Conservation (phyloP, 2,888 invertebrate genomes). For the Asteroscopus sphinx region DNA sequence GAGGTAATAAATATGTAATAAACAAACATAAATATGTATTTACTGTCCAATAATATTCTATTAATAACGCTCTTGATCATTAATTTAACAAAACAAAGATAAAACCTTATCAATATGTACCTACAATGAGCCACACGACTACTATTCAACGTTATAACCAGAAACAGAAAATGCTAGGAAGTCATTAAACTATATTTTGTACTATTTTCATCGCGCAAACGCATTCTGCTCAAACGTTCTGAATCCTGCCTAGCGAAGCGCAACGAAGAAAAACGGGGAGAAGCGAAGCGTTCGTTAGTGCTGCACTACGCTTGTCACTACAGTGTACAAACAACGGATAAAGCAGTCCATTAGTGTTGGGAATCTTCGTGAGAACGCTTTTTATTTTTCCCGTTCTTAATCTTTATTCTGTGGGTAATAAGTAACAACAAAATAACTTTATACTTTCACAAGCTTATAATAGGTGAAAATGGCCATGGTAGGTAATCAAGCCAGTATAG, state of each 20-base stretch:
- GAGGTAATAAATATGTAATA: too few species aligned
- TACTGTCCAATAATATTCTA: background rate
- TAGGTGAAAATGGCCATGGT: background rate
- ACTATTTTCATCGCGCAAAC: constrained; percentile 20
- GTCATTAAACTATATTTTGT: constrained; percentile 31
- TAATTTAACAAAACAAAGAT: constrained; percentile 1
- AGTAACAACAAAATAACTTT: constrained; percentile 20
- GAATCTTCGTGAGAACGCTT: constrained; percentile 55
- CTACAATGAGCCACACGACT: background rate
- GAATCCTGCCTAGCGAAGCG: constrained; percentile 52
- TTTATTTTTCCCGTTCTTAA: constrained; percentile 24
- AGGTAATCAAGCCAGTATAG: background rate
- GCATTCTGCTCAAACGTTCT: constrained; percentile 40
- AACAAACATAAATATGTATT: too few species aligned
- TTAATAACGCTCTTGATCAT: background rate
- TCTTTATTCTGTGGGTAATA: constrained; percentile 32
- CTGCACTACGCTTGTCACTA: constrained; percentile 61
- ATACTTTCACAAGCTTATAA: background rate
- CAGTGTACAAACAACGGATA: constrained; percentile 70
- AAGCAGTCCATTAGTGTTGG: constrained; percentile 73
- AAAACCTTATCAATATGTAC: constrained; percentile 5
- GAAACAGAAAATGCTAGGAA: constrained; percentile 11
- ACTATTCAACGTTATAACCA: background rate
- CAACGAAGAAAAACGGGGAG: constrained; percentile 7
- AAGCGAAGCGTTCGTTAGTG: constrained; percentile 54